A percentile compares a stretch with the other conserved stretches of the same genome.
Evolutionary conservation across 2,797 vertebrate genomes (phyloP).

Genomic region (Tamandua tetradactyla): DNA sequence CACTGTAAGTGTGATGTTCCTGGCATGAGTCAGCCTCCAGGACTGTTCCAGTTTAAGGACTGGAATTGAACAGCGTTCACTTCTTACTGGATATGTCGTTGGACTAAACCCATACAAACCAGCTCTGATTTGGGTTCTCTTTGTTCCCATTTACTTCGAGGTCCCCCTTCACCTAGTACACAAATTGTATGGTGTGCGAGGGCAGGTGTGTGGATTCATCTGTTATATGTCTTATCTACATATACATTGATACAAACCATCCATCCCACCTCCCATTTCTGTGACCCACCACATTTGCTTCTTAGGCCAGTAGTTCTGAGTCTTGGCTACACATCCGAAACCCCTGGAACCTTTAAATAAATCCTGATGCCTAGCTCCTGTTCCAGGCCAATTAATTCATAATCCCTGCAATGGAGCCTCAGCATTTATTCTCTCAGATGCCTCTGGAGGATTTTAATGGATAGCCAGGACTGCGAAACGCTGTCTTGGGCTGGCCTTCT

Average conservation of each 20-base stretch:
- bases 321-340: neutral
- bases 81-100: neutral
- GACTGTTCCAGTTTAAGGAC: slow-evolving; percentile 15
- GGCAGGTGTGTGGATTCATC: neutral
- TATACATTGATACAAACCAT: neutral
- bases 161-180: neutral
- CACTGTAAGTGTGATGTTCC: neutral
- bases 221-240: neutral
- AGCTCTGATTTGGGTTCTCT: neutral
- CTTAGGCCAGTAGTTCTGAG: neutral
- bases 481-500: neutral
- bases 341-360: neutral
- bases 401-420: neutral
- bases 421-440: neutral
- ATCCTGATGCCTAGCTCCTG: neutral
- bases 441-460: neutral
- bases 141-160: neutral
- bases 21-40: slow-evolving; percentile 32
- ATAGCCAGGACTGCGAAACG: neutral
- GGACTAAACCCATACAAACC: neutral
- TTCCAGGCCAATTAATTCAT: neutral
- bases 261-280: neutral
- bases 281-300: neutral
- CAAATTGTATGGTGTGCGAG: neutral
- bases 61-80: neutral